Conservation (phyloP, 2,797 vertebrate genomes). For the Vespertilio murinus region DNA sequence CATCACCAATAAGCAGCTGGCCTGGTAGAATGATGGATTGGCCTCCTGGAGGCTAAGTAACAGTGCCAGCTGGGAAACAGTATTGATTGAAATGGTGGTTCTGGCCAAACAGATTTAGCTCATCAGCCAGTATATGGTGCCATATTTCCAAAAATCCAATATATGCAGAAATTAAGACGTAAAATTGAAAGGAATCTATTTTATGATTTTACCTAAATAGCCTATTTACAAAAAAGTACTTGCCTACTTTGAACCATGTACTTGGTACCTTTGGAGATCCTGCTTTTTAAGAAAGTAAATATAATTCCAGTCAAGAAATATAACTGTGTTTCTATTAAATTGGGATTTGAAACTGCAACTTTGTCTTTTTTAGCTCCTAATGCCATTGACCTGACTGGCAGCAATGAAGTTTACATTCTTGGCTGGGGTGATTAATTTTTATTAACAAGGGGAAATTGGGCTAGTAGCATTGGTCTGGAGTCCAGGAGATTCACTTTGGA, state of each 20-base stretch:
- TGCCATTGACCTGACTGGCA: not conserved
- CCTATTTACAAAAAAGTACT: not conserved
- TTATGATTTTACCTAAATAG: not conserved
- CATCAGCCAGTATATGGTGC: not conserved
- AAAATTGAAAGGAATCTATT: not conserved
- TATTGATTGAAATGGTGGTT: not conserved
- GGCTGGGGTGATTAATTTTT: not conserved
- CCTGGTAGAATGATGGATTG: not conserved
- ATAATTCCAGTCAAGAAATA: not conserved
- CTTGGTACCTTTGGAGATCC: not conserved
- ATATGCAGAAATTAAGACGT: not conserved
- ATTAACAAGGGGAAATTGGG: slow-evolving; percentile 22
- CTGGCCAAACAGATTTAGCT: not conserved
- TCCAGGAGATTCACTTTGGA: not conserved
- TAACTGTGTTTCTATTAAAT: not conserved
- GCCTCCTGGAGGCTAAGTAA: not conserved
- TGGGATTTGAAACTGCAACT: not conserved
- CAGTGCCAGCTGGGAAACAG: not conserved
- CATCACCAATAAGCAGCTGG: not conserved
- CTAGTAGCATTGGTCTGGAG: not conserved
- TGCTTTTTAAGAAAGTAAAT: not conserved
- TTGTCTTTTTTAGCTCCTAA: not conserved
- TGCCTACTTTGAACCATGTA: not conserved
- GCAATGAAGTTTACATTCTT: not conserved
- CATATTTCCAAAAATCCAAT: not conserved